phyloP scores from a whole-genome alignment of 2,888 invertebrate genomes.

The Sminthurides aquaticus region DNA sequence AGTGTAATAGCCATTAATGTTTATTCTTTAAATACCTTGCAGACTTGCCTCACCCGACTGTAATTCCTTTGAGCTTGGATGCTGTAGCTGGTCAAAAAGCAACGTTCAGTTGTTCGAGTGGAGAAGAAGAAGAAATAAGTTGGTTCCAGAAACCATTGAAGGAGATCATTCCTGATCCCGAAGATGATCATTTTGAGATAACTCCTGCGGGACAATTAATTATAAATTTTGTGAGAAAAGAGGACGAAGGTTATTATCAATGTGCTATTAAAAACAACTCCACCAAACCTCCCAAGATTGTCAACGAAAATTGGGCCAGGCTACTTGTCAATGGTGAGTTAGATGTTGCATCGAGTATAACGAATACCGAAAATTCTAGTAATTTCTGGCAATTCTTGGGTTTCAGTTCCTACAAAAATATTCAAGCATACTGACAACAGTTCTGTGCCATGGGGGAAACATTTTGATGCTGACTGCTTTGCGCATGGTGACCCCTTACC shows the following conservation, averaged over 20 bases:
- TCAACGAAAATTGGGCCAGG: constrained; percentile 42
- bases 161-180: constrained; percentile 25
- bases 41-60: background rate
- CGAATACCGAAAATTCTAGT: no score
- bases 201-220: constrained; percentile 35
- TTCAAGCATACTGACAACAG: constrained; percentile 39
- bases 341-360: no score
- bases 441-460: constrained; percentile 38
- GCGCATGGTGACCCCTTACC: constrained; percentile 42
- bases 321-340: constrained; percentile 34
- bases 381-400: no score
- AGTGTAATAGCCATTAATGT: background rate
- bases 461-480: constrained; percentile 42
- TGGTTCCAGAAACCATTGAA: constrained; percentile 40
- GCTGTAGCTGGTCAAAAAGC: constrained; percentile 30
- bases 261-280: constrained; percentile 38
- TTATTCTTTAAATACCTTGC: background rate
- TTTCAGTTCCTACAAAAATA: constrained; percentile 38
- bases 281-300: constrained; percentile 28
- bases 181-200: constrained; percentile 34
- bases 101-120: constrained; percentile 31
- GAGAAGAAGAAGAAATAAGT: background rate
- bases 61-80: constrained; percentile 21
- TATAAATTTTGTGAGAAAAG: constrained; percentile 34
- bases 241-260: constrained; percentile 42